Percentiles rank a stretch among this genome's conserved stretches.
phyloP scores from a whole-genome alignment of 2,888 invertebrate genomes.

The Eristalis tenax region DNA sequence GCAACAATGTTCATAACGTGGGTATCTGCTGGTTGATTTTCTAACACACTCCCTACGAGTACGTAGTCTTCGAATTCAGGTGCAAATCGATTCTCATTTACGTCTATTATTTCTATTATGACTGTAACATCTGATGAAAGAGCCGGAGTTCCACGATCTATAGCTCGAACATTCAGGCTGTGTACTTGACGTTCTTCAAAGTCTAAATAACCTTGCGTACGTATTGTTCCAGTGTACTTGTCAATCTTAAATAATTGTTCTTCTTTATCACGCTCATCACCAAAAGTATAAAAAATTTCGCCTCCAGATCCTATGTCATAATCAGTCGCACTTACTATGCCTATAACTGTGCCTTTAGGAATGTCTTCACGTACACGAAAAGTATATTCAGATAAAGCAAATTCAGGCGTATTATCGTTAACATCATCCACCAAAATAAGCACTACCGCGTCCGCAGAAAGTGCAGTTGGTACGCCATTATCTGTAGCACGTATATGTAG shows the following conservation, averaged over 20 bases:
- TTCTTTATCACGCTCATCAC: slow-evolving; percentile 86
- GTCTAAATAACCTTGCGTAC: slow-evolving; percentile 90
- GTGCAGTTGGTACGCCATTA: slow-evolving; percentile 84
- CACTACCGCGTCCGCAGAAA: slow-evolving; percentile 91
- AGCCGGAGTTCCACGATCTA: slow-evolving; percentile 92
- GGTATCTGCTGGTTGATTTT: slow-evolving; percentile 90
- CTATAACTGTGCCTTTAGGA: slow-evolving; percentile 92
- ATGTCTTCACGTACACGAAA: slow-evolving; percentile 95
- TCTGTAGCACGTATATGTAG: slow-evolving; percentile 90
- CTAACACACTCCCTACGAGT: slow-evolving; percentile 87
- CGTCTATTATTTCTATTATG: slow-evolving; percentile 93
- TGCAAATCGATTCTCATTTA: slow-evolving; percentile 94
- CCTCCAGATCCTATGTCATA: slow-evolving; percentile 93
- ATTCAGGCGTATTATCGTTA: slow-evolving; percentile 93
- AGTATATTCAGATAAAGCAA: slow-evolving; percentile 88
- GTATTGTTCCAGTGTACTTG: slow-evolving; percentile 91
- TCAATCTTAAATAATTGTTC: slow-evolving; percentile 91
- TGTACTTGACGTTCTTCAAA: slow-evolving; percentile 95
- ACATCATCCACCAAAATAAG: slow-evolving; percentile 93
- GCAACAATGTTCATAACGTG: slow-evolving; percentile 90
- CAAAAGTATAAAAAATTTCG: slow-evolving; percentile 89
- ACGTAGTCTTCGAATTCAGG: slow-evolving; percentile 93
- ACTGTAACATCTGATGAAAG: slow-evolving; percentile 90
- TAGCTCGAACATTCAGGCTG: slow-evolving; percentile 91
- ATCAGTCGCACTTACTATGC: slow-evolving; percentile 90